phyloP scores from a whole-genome alignment of 2,797 vertebrate genomes.

The Sebastes vulpes region DNA sequence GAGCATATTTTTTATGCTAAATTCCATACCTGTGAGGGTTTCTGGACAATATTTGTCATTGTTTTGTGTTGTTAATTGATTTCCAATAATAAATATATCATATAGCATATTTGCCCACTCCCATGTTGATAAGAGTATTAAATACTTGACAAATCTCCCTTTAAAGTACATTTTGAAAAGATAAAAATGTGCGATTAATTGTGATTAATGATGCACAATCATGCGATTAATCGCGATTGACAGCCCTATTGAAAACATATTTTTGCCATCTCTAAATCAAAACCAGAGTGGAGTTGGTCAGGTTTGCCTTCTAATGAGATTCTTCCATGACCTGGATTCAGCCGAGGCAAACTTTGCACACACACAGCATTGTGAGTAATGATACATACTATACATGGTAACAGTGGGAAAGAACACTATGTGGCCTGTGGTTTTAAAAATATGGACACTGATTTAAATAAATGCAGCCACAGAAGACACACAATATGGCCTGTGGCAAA shows the following conservation, averaged over 20 bases:
- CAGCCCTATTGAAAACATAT: neutral
- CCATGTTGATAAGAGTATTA: too few relatives aligned
- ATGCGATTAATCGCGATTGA: too few relatives aligned
- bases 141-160: neutral
- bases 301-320: neutral
- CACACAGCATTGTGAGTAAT: neutral
- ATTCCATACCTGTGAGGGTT: too few relatives aligned
- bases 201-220: neutral
- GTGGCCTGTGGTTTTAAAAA: slow-evolving; percentile 12
- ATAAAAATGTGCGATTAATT: neutral
- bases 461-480: slow-evolving; percentile 15
- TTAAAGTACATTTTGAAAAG: neutral
- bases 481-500: slow-evolving; percentile 1
- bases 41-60: too few relatives aligned
- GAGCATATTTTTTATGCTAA: too few relatives aligned
- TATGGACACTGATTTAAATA: slow-evolving; percentile 12
- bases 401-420: neutral
- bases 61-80: too few relatives aligned
- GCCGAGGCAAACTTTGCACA: neutral
- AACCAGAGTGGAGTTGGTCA: neutral
- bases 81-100: too few relatives aligned
- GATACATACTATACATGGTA: neutral
- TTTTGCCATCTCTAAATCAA: neutral
- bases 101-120: too few relatives aligned
- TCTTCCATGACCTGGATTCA: neutral